Evolutionary conservation across 2,888 invertebrate genomes (phyloP).

Genomic region (Microctonus brassicae): DNA sequence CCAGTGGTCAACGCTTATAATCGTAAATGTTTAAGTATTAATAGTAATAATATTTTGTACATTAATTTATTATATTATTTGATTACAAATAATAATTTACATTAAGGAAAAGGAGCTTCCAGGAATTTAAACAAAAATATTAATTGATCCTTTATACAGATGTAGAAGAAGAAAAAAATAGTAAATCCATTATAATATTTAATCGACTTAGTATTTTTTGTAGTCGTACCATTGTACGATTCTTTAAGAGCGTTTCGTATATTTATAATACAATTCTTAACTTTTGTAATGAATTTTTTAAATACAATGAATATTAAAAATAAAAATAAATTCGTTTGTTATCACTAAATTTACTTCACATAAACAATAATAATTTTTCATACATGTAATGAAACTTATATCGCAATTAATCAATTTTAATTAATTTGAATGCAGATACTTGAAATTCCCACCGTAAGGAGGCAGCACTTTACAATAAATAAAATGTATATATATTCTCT

Average conservation of each 20-base stretch:
- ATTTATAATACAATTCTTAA: conserved; percentile 10
- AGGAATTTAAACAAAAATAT: neutral
- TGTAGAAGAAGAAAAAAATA: neutral
- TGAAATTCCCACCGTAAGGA: too few relatives aligned
- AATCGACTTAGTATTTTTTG: neutral
- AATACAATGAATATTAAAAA: neutral
- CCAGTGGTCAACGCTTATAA: conserved; percentile 11
- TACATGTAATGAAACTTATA: too few relatives aligned
- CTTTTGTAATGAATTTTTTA: conserved; percentile 18
- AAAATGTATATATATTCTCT: too few relatives aligned
- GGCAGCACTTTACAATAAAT: too few relatives aligned
- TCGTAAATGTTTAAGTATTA: conserved; percentile 20
- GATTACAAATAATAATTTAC: neutral
- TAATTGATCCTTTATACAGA: neutral
- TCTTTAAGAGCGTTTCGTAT: conserved; percentile 2
- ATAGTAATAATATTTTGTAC: neutral
- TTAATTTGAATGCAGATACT: neutral
- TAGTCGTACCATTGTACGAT: conserved; percentile 5
- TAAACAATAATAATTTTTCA: neutral
- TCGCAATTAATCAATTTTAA: too few relatives aligned
- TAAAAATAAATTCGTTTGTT: neutral
- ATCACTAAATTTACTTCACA: neutral
- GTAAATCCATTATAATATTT: neutral
- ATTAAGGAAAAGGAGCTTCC: neutral
- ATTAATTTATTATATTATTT: neutral